These are phyloP conservation scores for Bryconaethiops microstoma DNA, from an alignment of 2,797 vertebrate genomes.

Conservation along the genomic window DNA sequence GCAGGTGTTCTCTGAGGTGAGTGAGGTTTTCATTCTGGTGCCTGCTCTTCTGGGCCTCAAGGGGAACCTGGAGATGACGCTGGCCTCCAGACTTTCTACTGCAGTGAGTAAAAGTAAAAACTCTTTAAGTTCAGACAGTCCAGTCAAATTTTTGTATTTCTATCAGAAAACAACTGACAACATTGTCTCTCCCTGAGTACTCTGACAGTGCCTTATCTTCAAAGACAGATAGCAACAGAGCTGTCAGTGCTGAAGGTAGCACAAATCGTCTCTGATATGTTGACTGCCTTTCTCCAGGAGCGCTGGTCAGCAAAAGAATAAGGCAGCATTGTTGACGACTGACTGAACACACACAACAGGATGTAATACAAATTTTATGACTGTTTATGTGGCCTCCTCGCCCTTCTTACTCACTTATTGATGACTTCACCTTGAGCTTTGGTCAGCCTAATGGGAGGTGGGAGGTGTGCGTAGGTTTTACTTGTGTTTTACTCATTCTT, in stretches of 20 bases:
- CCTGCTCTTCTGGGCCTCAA: slow-evolving; percentile 95
- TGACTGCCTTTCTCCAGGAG: not conserved
- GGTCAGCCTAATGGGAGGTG: not conserved
- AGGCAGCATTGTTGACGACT: not conserved
- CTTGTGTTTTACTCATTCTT: too few relatives aligned
- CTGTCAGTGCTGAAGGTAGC: not conserved
- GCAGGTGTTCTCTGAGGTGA: slow-evolving; percentile 94
- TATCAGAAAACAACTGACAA: not conserved
- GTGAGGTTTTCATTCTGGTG: slow-evolving; percentile 96
- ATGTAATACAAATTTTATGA: slow-evolving; percentile 3
- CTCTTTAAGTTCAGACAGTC: not conserved
- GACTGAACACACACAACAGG: not conserved
- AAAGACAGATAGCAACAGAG: not conserved
- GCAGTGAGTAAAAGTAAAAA: slow-evolving; percentile 83
- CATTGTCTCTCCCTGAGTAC: not conserved
- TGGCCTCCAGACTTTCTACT: slow-evolving; percentile 96
- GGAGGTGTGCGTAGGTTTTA: not conserved
- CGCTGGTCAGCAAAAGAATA: not conserved
- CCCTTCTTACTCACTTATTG: not conserved
- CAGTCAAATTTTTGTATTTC: not conserved
- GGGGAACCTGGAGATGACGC: slow-evolving; percentile 98
- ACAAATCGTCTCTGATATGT: not conserved
- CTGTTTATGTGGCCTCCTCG: not conserved
- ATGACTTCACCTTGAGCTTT: slow-evolving; percentile 16
- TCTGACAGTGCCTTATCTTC: not conserved